Conservation (phyloP, 2,113 vertebrate species). For the Andinoacara biseriatus region DNA sequence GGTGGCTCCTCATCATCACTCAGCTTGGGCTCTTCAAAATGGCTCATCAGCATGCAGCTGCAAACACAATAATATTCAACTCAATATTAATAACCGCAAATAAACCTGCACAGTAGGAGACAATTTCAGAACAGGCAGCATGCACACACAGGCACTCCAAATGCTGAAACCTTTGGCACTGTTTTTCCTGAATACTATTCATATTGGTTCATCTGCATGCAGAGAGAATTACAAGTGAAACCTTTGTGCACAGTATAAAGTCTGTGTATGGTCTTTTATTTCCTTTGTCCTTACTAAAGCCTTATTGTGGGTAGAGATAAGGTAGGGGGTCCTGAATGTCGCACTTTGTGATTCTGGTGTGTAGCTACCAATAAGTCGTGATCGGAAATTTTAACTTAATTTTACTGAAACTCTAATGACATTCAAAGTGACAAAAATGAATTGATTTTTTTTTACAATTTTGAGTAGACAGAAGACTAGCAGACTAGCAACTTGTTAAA, state of each 20-base stretch:
- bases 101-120: conserved; percentile 45
- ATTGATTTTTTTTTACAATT: not conserved
- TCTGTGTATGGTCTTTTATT: conserved; percentile 35
- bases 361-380: not conserved
- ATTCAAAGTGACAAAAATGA: not conserved
- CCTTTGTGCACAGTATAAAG: conserved; percentile 41
- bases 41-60: conserved; percentile 95
- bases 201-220: conserved; percentile 62
- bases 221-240: conserved; percentile 42
- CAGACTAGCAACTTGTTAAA: not conserved
- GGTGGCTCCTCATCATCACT: conserved; percentile 94
- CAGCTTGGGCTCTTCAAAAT: conserved; percentile 89
- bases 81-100: conserved; percentile 65
- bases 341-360: conserved; percentile 10
- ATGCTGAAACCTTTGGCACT: conserved; percentile 40
- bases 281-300: conserved; percentile 35
- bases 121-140: conserved; percentile 41
- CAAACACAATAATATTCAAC: conserved; percentile 65
- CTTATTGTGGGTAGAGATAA: conserved; percentile 11
- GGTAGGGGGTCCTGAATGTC: not conserved
- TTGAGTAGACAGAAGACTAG: not conserved
- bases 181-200: conserved; percentile 19
- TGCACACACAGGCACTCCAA: conserved; percentile 21
- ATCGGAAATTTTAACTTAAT: conserved; percentile 23
- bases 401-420: not conserved